Percentiles rank a stretch among this genome's conserved stretches.
Evolutionary conservation across 35 echinoderm and acorn worm genomes (phyloP).

Genomic region (Acanthaster planci): DNA sequence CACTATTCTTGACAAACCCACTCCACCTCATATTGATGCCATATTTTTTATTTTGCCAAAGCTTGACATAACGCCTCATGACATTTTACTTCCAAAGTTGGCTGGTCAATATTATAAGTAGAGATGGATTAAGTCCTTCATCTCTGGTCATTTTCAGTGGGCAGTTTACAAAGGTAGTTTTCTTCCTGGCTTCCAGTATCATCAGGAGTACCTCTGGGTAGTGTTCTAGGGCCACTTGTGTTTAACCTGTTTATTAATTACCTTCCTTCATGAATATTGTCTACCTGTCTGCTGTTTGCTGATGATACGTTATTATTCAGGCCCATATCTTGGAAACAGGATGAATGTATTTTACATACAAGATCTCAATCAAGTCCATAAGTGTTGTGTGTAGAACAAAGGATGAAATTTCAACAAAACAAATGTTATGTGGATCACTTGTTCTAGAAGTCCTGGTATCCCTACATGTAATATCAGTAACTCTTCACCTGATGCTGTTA

Average conservation of each 20-base stretch:
- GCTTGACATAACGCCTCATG: conserved; percentile 18
- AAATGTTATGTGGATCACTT: too few species aligned
- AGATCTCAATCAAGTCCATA: neutral
- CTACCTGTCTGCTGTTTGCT: neutral
- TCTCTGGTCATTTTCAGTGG: neutral
- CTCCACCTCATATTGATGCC: neutral
- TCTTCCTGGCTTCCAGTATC: neutral
- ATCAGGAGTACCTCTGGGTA: neutral
- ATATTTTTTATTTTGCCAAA: conserved; percentile 10
- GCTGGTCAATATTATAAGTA: conserved; percentile 13
- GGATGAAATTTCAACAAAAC: too few species aligned
- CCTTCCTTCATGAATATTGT: neutral
- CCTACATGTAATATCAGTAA: neutral
- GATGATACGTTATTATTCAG: neutral
- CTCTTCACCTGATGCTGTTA: neutral
- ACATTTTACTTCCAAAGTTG: neutral
- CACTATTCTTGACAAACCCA: neutral
- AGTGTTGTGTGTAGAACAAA: too few species aligned
- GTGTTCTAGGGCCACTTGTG: neutral
- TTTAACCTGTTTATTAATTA: neutral
- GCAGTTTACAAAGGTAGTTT: neutral
- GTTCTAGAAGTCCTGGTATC: too few species aligned
- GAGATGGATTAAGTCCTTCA: neutral
- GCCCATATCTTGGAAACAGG: neutral
- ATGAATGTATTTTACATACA: conserved; percentile 1